Base-by-base conservation (phyloP, 2,797 vertebrate species). In the Microctenopoma steveboyesi region DNA sequence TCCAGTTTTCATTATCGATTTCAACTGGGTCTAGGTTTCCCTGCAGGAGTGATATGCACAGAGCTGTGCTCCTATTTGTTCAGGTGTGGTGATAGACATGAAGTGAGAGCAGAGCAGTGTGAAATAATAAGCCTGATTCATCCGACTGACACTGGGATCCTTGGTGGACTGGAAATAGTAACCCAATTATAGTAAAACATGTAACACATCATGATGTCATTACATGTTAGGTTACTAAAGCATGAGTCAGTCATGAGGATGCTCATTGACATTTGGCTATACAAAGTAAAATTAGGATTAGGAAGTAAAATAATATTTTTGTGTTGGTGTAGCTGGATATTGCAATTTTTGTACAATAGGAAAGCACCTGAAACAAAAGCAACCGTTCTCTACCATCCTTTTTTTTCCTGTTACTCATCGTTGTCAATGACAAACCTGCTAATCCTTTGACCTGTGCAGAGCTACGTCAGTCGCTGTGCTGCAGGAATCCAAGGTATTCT, bases 401-500 rank as follows among this genome's bases (percentile, higher is more conserved):
- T 52, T 79, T 56, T 62, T 85, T 79, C 71, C 60, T 64, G 55
- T 71, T 81, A 60, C 63, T 88, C 70, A 71, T 88, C 71, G 78
- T 76, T 65, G 71, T 75, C 74, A 30, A 69, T 74, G 79, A 82
- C 84, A 82, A 79, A 76, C 77, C 70, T 45, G 61, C 78, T 81
- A 79, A 82, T 85, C 76, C 82, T 76, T 73, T 86, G 83, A 90
- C 84, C 86, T 78, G 83, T 75, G 75, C 74, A 47, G 71, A 71
- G 57, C 85, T 78, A 76, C 82, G 76, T 89, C 78, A 86, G 81
- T 75, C 27, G 30, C 60, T 63, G 76, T 82, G 73, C 85, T 40
- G 70, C 84, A 81, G 78, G 80, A 86, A 72, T 85, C 81, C 80
- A 85, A 88, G 84, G 88, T 86, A 84, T 88, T 86, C 88, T 89